Base-by-base conservation (phyloP, 2,113 vertebrate genomes). In the Hypomesus transpacificus region DNA sequence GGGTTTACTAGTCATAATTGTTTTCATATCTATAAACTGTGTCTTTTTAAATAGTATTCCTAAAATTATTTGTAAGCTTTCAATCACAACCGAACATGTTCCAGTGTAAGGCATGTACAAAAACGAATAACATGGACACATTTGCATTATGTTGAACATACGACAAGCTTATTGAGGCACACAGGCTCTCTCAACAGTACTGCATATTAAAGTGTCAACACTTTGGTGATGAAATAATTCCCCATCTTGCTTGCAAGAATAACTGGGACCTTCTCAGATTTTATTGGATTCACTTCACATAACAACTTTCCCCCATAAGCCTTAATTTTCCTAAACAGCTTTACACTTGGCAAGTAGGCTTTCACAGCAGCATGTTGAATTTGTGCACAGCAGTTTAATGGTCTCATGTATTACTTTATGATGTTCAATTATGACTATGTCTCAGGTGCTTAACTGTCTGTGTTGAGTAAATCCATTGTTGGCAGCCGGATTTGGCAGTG, bases 261-360 rank as follows among this genome's bases (percentile, higher is more conserved):
- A n/a, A 21, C 20, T 59, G 71, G 70, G 82, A 86, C 86, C 79
- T 60, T 70, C 71, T 82, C 70, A 69, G 11, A 34, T 80, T 78
- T 84, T 87, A 83, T 82, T 85, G 80, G 78, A 85, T 86, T 82
- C 79, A 80, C 82, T 83, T 82, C 82, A 82, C 75, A 79, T 80
- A 84, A 85, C 80, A 84, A 87, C 84, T 81, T 78, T 87, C 81
- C 84, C 26, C 83, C 76, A 79, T 79, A 83, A 82, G 84, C 84
- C 74, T 77, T 82, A 80, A 79, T 84, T 85, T 88, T 86, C 81
- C 77, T 78, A 60, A 87, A 84, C 75, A 83, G 82, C 84, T 86
- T 83, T 82, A 71, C 73, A 64, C 84, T 87, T 88, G 85, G 83
- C 87, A 85, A 77, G 73, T 50, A 74, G 71, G 16, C 74, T 83